Evolutionary conservation across 1,140 invertebrate genomes (phyloP).

Genomic region (Apocrypta bakeri): DNA sequence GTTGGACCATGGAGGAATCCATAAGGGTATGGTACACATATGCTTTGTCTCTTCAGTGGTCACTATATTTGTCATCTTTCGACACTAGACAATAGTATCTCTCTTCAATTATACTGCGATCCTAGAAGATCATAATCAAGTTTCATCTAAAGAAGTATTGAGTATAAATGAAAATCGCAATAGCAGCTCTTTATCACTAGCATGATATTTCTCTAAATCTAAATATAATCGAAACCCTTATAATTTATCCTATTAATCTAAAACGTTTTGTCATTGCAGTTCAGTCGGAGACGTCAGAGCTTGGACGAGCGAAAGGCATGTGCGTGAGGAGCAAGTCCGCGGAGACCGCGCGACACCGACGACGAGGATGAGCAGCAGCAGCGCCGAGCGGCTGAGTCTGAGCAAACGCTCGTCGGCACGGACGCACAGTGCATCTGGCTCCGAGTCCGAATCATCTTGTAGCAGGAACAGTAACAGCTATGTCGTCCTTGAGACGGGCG

Average conservation of each 20-base stretch:
- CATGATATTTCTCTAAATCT: background rate
- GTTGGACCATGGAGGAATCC: conserved; percentile 39
- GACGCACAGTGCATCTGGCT: conserved; percentile 29
- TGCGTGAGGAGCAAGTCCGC: conserved; percentile 22
- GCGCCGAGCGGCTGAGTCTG: background rate
- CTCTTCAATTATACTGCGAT: background rate
- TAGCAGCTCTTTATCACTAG: background rate
- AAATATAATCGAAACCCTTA: background rate
- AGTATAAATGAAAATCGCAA: background rate
- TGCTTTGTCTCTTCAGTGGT: background rate
- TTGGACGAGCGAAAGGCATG: conserved; percentile 41
- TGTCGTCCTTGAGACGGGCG: background rate
- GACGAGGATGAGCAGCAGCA: conserved; percentile 28
- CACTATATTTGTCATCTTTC: background rate
- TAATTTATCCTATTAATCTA: background rate
- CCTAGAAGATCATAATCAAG: background rate
- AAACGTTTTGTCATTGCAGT: conserved; percentile 23
- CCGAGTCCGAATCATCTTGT: conserved; percentile 21
- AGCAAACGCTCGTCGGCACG: conserved; percentile 25
- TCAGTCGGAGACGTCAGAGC: background rate
- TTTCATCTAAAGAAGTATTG: background rate
- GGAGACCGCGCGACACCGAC: conserved; percentile 38
- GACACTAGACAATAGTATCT: background rate
- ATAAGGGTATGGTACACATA: conserved; percentile 40
- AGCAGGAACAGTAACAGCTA: background rate